Percentiles rank a stretch among this genome's conserved stretches.
phyloP scores from a whole-genome alignment of 2,113 vertebrate species.

The Sinocyclocheilus anshuiensis region DNA sequence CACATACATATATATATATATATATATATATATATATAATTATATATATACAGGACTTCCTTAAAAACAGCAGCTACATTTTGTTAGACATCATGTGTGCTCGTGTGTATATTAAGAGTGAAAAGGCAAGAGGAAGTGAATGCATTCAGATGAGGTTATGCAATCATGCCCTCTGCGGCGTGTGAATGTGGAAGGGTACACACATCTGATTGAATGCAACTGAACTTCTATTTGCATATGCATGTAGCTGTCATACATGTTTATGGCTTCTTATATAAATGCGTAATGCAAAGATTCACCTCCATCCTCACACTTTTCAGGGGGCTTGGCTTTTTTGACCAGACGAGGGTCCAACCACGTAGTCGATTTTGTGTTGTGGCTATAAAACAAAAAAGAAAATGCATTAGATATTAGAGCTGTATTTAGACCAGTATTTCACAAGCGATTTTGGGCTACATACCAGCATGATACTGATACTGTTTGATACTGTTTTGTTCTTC shows the following conservation, averaged over 20 bases:
- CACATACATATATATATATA: too few relatives aligned
- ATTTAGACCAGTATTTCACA: neutral
- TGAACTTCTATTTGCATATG: slow-evolving; percentile 1
- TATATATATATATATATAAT: too few relatives aligned
- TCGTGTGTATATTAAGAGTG: slow-evolving; percentile 8
- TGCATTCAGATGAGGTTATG: slow-evolving; percentile 30
- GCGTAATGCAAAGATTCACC: slow-evolving; percentile 71
- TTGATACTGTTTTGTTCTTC: neutral
- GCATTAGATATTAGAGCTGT: neutral
- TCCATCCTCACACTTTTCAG: slow-evolving; percentile 97
- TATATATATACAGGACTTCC: slow-evolving; percentile 59
- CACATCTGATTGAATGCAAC: neutral
- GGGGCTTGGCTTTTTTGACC: slow-evolving; percentile 95
- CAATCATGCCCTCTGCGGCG: slow-evolving; percentile 14
- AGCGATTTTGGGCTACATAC: neutral
- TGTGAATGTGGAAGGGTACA: neutral
- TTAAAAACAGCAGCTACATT: slow-evolving; percentile 58
- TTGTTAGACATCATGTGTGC: slow-evolving; percentile 26
- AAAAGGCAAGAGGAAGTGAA: slow-evolving; percentile 27
- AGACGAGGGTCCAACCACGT: slow-evolving; percentile 98
- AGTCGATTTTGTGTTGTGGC: slow-evolving; percentile 97
- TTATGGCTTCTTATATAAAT: neutral
- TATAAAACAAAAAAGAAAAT: slow-evolving; percentile 65
- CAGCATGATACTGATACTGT: too few relatives aligned
- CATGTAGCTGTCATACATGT: slow-evolving; percentile 1